Evolutionary conservation across 1,140 invertebrate species (phyloP).

Genomic region (Monomorium pharaonis): DNA sequence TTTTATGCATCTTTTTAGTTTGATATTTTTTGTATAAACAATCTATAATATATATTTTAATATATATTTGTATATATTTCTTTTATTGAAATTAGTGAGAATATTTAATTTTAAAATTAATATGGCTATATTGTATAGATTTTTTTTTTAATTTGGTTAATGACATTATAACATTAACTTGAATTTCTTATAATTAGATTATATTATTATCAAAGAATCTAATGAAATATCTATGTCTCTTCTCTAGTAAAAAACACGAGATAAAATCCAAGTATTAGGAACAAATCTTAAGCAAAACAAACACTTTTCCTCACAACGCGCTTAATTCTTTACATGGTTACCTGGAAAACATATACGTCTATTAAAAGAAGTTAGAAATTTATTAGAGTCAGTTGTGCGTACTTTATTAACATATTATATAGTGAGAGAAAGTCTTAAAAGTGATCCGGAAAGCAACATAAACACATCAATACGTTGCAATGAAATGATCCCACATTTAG

Average conservation of each 20-base stretch:
- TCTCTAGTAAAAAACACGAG: neutral
- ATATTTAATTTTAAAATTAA: neutral
- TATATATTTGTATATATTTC: neutral
- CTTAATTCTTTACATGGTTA: slow-evolving; percentile 27
- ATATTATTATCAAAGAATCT: neutral
- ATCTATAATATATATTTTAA: too few species aligned
- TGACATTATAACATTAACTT: neutral
- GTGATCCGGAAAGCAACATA: slow-evolving; percentile 61
- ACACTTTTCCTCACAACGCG: neutral
- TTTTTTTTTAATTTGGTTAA: too few species aligned
- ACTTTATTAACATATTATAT: slow-evolving; percentile 18
- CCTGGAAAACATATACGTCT: slow-evolving; percentile 2
- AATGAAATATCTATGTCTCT: slow-evolving; percentile 12
- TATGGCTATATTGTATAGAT: neutral
- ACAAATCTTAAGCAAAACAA: slow-evolving; percentile 5
- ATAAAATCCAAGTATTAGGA: slow-evolving; percentile 6
- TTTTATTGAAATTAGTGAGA: neutral
- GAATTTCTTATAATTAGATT: neutral
- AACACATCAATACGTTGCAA: slow-evolving; percentile 80
- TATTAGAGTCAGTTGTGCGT: slow-evolving; percentile 32
- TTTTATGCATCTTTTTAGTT: neutral
- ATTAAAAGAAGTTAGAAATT: slow-evolving; percentile 32
- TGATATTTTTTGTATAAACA: neutral
- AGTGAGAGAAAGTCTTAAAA: slow-evolving; percentile 8
- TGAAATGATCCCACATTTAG: slow-evolving; percentile 69